Conservation (phyloP, 2,797 vertebrate genomes). For the Paramormyrops hopkinsi region DNA sequence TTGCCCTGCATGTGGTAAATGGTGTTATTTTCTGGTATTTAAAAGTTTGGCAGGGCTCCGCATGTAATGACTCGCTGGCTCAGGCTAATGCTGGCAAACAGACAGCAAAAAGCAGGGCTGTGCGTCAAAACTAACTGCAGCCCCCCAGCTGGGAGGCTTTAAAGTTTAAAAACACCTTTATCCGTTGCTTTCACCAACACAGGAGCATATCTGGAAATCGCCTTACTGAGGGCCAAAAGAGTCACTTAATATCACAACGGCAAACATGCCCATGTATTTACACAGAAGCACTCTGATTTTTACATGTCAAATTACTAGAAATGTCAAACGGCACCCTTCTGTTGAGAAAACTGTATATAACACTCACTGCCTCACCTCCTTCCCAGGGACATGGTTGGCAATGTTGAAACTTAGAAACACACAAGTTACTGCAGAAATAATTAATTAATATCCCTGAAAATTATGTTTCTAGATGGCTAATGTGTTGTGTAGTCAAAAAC, state of each 20-base stretch:
- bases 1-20: constrained; percentile 61
- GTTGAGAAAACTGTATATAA: not conserved
- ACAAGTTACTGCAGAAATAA: not conserved
- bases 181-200: constrained; percentile 19
- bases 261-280: not conserved
- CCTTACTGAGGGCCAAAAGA: constrained; percentile 10
- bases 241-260: not conserved
- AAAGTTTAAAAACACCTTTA: constrained; percentile 26
- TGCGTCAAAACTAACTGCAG: constrained; percentile 34
- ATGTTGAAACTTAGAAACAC: not conserved
- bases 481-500: not conserved
- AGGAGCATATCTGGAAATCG: constrained; percentile 7
- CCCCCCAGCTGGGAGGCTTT: constrained; percentile 34
- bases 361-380: not conserved
- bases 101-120: constrained; percentile 32
- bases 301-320: constrained; percentile 23
- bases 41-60: constrained; percentile 50
- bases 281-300: constrained; percentile 1
- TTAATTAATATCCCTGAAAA: not conserved
- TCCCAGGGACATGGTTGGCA: not conserved
- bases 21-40: constrained; percentile 58
- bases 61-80: constrained; percentile 48
- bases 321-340: not conserved
- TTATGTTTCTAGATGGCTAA: not conserved
- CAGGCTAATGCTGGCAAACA: constrained; percentile 39